Evolutionary conservation across 2,797 vertebrate genomes (phyloP).

Genomic region (Buphagus erythrorhynchus): DNA sequence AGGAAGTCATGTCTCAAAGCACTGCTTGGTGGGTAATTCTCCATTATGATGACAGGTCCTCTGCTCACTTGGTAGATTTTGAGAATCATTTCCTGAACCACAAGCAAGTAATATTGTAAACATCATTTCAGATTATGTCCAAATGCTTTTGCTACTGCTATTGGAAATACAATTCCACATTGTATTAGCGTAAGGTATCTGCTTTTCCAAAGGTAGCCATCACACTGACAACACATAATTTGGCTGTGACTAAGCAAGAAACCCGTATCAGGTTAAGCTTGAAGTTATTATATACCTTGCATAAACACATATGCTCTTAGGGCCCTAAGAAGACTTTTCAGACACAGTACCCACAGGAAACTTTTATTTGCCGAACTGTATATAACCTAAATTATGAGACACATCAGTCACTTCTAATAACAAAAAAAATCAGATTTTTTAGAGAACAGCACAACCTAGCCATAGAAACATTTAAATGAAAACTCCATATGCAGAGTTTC

Average conservation of each 20-base stretch:
- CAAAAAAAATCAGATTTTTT: not conserved
- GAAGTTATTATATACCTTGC: not conserved
- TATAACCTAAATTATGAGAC: not conserved
- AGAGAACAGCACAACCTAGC: not conserved
- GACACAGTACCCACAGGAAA: not conserved
- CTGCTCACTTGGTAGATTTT: not conserved
- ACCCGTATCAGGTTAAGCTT: not conserved
- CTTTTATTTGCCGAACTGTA: not conserved
- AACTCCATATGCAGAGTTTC: not conserved
- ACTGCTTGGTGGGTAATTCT: not conserved
- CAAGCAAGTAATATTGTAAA: not conserved
- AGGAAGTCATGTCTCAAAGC: not conserved
- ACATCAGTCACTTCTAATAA: not conserved
- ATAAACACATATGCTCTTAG: not conserved
- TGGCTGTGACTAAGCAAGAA: not conserved
- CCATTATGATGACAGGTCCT: not conserved
- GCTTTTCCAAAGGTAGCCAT: not conserved
- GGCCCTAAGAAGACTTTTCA: not conserved
- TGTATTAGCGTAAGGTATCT: not conserved
- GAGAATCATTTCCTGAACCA: not conserved
- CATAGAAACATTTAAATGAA: not conserved
- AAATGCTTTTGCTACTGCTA: not conserved
- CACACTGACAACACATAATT: not conserved
- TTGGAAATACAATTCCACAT: not conserved
- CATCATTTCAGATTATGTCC: not conserved